These are phyloP conservation scores for Acomys russatus DNA, from an alignment of 2,797 vertebrate species.

Conservation along the genomic window DNA sequence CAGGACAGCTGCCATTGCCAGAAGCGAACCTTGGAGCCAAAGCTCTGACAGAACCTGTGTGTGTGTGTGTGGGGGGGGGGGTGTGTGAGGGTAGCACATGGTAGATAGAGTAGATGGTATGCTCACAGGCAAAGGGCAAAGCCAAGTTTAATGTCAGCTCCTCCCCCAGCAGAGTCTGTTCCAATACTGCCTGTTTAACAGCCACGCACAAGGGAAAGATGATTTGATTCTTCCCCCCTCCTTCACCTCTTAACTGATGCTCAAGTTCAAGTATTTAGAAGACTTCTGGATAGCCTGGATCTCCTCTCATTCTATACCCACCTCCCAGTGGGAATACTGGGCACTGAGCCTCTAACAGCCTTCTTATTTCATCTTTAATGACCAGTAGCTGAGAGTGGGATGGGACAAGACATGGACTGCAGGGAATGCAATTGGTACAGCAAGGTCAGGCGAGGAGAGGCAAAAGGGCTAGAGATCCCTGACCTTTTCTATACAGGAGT, in stretches of 20 bases:
- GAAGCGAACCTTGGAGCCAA: neutral
- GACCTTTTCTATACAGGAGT: neutral
- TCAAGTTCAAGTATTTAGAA: constrained; percentile 62
- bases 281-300: neutral
- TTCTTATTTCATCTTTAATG: neutral
- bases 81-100: neutral
- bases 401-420: neutral
- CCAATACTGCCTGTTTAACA: neutral
- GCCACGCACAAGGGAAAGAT: constrained; percentile 26
- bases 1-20: neutral
- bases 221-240: neutral
- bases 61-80: neutral
- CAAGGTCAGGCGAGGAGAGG: neutral
- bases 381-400: neutral
- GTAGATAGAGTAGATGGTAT: neutral
- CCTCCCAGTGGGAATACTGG: neutral
- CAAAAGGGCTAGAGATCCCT: neutral
- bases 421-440: neutral
- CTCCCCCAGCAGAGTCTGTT: neutral
- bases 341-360: neutral
- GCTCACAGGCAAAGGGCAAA: neutral
- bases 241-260: constrained; percentile 57
- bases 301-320: neutral
- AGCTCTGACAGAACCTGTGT: neutral
- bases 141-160: neutral